Percentiles rank a stretch among this genome's conserved stretches.
Evolutionary conservation across 2,888 invertebrate genomes (phyloP).

Genomic region (Coleophora flavipennella): DNA sequence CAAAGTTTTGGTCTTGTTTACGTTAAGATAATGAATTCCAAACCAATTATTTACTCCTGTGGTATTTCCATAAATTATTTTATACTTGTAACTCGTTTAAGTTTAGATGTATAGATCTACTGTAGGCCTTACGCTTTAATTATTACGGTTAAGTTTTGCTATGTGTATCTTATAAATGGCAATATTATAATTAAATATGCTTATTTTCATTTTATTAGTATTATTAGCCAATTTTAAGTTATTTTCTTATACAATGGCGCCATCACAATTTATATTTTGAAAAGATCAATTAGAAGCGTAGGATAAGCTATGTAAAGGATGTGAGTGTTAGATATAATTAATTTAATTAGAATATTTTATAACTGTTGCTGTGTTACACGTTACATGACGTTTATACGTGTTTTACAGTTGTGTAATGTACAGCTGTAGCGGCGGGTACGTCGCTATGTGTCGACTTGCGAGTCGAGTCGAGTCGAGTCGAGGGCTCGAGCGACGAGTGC

Average conservation of each 20-base stretch:
- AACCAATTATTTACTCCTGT: constrained; percentile 30
- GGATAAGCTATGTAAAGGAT: constrained; percentile 41
- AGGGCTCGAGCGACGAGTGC: constrained; percentile 41
- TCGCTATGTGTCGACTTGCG: constrained; percentile 22
- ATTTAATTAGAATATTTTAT: constrained; percentile 53
- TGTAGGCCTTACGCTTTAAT: constrained; percentile 51
- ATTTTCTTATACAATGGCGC: constrained; percentile 40
- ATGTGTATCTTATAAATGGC: constrained; percentile 38
- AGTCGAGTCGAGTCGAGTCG: constrained; percentile 19
- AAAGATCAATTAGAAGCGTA: constrained; percentile 48
- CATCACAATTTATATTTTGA: constrained; percentile 59
- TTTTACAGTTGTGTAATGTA: constrained; percentile 29
- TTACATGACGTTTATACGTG: constrained; percentile 40
- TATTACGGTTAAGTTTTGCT: constrained; percentile 44
- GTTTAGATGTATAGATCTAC: constrained; percentile 61
- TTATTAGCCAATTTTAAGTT: constrained; percentile 64
- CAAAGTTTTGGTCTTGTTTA: constrained; percentile 7
- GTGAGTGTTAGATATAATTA: constrained; percentile 55
- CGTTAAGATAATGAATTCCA: constrained; percentile 12
- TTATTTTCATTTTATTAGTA: constrained; percentile 51
- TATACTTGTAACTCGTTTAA: constrained; percentile 37
- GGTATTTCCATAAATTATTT: constrained; percentile 57
- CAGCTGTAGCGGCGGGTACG: constrained; percentile 30
- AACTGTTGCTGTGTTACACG: constrained; percentile 56
- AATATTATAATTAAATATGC: constrained; percentile 50